Evolutionary conservation across 53 echinoderm and acorn worm species (phyloP).

Genomic region (Temnopleurus reevesii): DNA sequence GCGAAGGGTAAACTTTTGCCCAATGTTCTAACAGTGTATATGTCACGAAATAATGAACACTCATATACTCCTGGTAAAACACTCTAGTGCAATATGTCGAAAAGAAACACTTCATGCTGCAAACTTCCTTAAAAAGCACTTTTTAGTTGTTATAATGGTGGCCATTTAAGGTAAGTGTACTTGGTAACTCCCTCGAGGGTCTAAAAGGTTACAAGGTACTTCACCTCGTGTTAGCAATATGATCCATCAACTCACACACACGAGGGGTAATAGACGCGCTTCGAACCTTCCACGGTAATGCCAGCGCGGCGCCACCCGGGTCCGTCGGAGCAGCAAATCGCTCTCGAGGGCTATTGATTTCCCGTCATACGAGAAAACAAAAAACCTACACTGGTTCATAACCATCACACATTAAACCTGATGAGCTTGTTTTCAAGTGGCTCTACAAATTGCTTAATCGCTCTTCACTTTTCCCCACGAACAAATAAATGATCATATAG

Average conservation of each 20-base stretch:
- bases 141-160: background rate
- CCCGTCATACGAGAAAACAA: conserved; percentile 34
- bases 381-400: conserved; percentile 23
- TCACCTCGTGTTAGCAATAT: background rate
- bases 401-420: conserved; percentile 44
- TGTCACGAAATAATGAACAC: too few relatives aligned
- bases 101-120: background rate
- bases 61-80: too few relatives aligned
- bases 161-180: conserved; percentile 12
- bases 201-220: background rate
- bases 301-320: conserved; percentile 29
- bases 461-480: conserved; percentile 10
- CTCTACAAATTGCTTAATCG: conserved; percentile 44
- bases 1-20: too few relatives aligned
- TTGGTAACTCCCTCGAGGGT: background rate
- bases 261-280: background rate
- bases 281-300: background rate
- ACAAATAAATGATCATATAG: conserved; percentile 61
- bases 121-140: background rate
- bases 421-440: conserved; percentile 54
- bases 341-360: conserved; percentile 60
- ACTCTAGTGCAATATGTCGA: conserved; percentile 9
- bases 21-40: too few relatives aligned
- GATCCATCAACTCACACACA: background rate
- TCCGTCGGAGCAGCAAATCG: conserved; percentile 32